These are phyloP conservation scores for Tapirus indicus DNA, from an alignment of 2,797 vertebrate species.

Conservation along the genomic window DNA sequence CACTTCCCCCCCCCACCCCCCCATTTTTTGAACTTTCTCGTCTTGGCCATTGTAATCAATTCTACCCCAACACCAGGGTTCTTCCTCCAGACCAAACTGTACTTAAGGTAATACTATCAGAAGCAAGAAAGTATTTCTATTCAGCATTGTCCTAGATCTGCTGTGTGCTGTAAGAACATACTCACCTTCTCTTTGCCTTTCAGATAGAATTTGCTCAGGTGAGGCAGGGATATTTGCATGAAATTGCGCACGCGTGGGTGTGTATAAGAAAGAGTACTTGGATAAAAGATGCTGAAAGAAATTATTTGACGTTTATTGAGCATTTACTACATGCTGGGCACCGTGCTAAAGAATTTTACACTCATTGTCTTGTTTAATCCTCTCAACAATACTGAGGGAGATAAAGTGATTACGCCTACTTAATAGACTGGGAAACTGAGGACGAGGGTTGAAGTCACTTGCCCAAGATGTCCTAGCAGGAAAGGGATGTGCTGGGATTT, in stretches of 20 bases:
- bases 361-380: background rate
- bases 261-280: background rate
- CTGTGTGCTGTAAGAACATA: background rate
- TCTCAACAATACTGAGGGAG: background rate
- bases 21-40: background rate
- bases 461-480: background rate
- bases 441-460: background rate
- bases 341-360: background rate
- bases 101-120: background rate
- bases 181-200: background rate
- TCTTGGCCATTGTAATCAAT: background rate
- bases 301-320: background rate
- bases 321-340: background rate
- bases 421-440: background rate
- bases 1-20: too few relatives aligned
- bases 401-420: background rate
- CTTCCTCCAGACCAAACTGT: background rate
- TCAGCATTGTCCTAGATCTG: background rate
- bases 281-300: background rate
- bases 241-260: background rate
- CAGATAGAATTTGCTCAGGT: background rate
- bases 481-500: background rate
- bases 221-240: background rate
- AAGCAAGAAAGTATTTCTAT: background rate
- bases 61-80: background rate